Conservation (phyloP, 2,797 vertebrate genomes). For the Furcifer pardalis region DNA sequence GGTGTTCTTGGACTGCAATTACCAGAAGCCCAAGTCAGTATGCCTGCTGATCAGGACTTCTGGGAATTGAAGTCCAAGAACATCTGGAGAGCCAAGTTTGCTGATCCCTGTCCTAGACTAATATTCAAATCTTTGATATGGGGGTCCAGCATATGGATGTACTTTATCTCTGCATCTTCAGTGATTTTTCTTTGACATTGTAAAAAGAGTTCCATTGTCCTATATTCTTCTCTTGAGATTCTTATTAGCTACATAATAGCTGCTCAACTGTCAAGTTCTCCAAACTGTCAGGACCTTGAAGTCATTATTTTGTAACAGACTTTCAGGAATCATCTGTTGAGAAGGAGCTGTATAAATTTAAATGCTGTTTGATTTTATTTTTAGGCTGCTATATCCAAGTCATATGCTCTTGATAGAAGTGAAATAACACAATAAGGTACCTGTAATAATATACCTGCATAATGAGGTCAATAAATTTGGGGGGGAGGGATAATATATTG, state of each 20-base stretch:
- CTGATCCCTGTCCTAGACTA: no score
- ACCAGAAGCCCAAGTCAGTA: no score
- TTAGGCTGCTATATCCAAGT: slow-evolving; percentile 3
- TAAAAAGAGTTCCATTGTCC: background rate
- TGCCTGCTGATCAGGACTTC: no score
- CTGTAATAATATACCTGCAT: slow-evolving; percentile 29
- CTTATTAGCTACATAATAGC: slow-evolving; percentile 1
- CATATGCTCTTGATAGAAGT: background rate
- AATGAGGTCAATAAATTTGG: slow-evolving; percentile 20
- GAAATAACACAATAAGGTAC: background rate
- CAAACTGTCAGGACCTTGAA: slow-evolving; percentile 15
- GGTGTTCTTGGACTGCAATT: no score
- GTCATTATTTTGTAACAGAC: background rate
- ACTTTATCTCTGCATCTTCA: no score
- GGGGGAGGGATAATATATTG: slow-evolving; percentile 2
- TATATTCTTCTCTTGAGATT: slow-evolving; percentile 2
- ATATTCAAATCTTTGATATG: no score
- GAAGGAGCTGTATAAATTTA: background rate
- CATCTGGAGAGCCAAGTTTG: no score
- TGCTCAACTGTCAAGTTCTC: slow-evolving; percentile 9
- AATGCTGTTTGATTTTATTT: slow-evolving; percentile 16
- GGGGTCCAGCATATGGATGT: no score
- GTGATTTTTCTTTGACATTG: background rate
- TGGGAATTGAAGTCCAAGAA: no score
- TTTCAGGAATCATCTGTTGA: background rate